phyloP scores from a whole-genome alignment of 92 coral and sea anemone genomes.

The Actinernus sp. region DNA sequence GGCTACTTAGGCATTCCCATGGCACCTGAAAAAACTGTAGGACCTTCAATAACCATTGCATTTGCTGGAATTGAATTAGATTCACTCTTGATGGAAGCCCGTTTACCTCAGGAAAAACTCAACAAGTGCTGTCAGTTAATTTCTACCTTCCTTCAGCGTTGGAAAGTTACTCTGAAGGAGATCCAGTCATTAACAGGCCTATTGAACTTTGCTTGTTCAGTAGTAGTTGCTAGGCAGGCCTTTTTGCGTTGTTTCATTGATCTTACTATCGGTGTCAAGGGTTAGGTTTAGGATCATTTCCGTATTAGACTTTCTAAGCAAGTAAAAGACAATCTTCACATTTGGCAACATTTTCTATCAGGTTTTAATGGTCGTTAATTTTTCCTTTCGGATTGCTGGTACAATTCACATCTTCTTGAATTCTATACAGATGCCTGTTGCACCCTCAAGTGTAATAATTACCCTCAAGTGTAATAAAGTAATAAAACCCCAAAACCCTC shows the following conservation, averaged over 20 bases:
- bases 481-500: no score
- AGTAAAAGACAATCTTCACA: slow-evolving; percentile 25
- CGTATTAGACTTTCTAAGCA: slow-evolving; percentile 7
- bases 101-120: no score
- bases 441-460: no score
- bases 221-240: slow-evolving; percentile 28
- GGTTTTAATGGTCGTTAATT: slow-evolving; percentile 39
- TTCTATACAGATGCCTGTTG: slow-evolving; percentile 33
- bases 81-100: slow-evolving; percentile 5
- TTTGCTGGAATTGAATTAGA: slow-evolving; percentile 33
- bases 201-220: slow-evolving; percentile 50
- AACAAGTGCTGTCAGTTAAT: slow-evolving; percentile 3
- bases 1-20: slow-evolving; percentile 20
- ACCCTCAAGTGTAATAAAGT: no score
- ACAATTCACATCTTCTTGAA: slow-evolving; percentile 5
- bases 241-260: slow-evolving; percentile 31
- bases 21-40: slow-evolving; percentile 25
- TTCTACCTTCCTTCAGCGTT: background rate
- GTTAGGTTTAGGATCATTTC: slow-evolving; percentile 15
- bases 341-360: slow-evolving; percentile 37
- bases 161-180: slow-evolving; percentile 49
- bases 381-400: slow-evolving; percentile 20
- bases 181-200: slow-evolving; percentile 14
- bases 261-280: slow-evolving; percentile 25
- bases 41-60: no score